These are phyloP conservation scores for Megaceryle alcyon DNA, from an alignment of 2,797 vertebrate genomes.

Conservation along the genomic window DNA sequence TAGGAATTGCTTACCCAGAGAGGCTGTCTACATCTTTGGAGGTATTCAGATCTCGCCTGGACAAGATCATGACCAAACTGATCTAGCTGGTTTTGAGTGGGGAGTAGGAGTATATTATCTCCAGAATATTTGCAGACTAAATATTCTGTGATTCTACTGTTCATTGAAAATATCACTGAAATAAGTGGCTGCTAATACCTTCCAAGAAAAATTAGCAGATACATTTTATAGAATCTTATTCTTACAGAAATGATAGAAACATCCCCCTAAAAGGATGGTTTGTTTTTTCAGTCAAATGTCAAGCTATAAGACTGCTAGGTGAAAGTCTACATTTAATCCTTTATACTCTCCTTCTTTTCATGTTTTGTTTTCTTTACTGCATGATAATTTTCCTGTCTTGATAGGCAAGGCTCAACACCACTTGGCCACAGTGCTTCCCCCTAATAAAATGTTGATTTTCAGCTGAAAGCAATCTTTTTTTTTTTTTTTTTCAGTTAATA, in stretches of 20 bases:
- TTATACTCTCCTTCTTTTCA: not conserved
- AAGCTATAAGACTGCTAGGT: not conserved
- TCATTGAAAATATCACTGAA: not conserved
- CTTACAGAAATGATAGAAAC: not conserved
- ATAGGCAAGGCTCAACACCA: not conserved
- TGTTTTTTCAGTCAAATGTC: not conserved
- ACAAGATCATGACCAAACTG: not conserved
- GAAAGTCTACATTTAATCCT: not conserved
- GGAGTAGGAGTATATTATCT: not conserved
- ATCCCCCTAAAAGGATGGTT: not conserved
- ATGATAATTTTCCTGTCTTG: not conserved
- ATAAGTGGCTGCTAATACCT: not conserved
- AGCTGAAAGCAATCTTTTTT: not conserved
- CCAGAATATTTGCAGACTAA: not conserved
- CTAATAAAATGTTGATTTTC: not conserved
- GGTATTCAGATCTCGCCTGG: not conserved
- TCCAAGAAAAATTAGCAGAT: not conserved
- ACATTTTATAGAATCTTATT: not conserved
- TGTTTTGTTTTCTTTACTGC: not conserved
- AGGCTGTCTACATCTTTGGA: not conserved
- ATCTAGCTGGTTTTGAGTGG: not conserved
- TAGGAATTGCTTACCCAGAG: not conserved
- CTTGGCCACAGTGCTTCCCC: not conserved
- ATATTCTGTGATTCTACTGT: not conserved
- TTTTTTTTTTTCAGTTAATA: not conserved